phyloP scores from a whole-genome alignment of 2,113 vertebrate genomes.

The Misgurnus mizolepis region DNA sequence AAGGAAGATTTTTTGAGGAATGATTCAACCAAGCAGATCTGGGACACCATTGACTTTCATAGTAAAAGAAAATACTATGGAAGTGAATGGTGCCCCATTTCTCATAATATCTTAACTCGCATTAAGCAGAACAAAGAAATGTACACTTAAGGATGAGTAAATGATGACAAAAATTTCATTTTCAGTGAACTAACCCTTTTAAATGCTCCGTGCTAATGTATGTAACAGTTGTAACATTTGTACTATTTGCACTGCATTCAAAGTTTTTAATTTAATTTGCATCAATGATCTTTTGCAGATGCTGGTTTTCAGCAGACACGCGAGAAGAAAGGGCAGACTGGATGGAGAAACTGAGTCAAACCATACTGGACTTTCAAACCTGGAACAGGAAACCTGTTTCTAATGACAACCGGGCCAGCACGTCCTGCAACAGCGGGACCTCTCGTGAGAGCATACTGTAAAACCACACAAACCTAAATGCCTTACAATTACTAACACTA shows the following conservation, averaged over 20 bases:
- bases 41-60: too few relatives aligned
- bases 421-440: slow-evolving; percentile 35
- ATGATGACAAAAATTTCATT: too few relatives aligned
- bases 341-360: slow-evolving; percentile 76
- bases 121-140: too few relatives aligned
- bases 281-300: slow-evolving; percentile 53
- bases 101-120: too few relatives aligned
- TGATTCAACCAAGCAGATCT: too few relatives aligned
- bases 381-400: slow-evolving; percentile 62
- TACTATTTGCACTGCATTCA: background rate
- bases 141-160: too few relatives aligned
- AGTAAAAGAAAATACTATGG: too few relatives aligned
- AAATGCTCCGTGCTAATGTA: too few relatives aligned
- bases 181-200: background rate
- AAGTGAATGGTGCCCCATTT: too few relatives aligned
- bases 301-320: slow-evolving; percentile 77
- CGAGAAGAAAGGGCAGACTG: slow-evolving; percentile 70
- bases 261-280: background rate
- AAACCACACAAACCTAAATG: background rate
- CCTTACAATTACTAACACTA: background rate
- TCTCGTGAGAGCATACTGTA: slow-evolving; percentile 72
- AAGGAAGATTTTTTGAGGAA: too few relatives aligned
- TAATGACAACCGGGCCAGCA: slow-evolving; percentile 20
- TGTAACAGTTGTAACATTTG: background rate
- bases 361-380: slow-evolving; percentile 72